Percentiles rank a stretch among this genome's conserved stretches.
phyloP scores from a whole-genome alignment of 2,888 invertebrate genomes.

The Unio delphinus region DNA sequence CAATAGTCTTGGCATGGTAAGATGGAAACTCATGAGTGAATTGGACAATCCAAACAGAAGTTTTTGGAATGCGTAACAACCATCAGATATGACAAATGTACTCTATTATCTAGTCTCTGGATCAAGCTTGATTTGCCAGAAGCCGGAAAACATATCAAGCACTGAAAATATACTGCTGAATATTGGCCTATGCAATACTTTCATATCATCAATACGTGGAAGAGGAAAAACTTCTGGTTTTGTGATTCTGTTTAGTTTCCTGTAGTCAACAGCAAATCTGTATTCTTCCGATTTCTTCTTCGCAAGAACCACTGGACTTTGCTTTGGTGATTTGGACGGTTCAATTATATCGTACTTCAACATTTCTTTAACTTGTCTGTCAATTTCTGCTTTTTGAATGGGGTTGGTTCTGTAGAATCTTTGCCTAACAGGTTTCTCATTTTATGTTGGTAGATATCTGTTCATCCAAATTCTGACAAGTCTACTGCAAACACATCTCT shows the following conservation, averaged over 20 bases:
- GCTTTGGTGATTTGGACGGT: slow-evolving; percentile 14
- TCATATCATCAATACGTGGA: not conserved
- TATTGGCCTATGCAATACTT: not conserved
- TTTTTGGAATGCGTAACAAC: too few species aligned
- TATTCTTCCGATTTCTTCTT: slow-evolving; percentile 11
- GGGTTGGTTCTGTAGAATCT: too few species aligned
- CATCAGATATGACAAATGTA: too few species aligned
- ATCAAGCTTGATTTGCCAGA: not conserved
- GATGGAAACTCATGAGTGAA: too few species aligned
- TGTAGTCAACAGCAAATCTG: slow-evolving; percentile 21
- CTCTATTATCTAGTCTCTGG: not conserved
- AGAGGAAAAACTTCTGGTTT: slow-evolving; percentile 11
- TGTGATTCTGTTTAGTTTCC: not conserved
- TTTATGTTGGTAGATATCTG: too few species aligned
- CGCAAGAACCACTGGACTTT: slow-evolving; percentile 15
- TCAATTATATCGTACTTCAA: slow-evolving; percentile 13
- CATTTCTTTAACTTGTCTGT: slow-evolving; percentile 5
- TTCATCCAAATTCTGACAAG: too few species aligned
- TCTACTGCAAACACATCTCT: too few species aligned
- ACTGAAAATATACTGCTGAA: not conserved
- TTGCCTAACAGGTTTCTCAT: too few species aligned
- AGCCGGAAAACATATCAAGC: not conserved
- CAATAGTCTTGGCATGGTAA: too few species aligned
- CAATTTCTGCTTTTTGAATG: too few species aligned
- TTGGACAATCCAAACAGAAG: too few species aligned